These are phyloP conservation scores for Epinephelus awoara DNA, from an alignment of 2,797 vertebrate species.

Conservation along the genomic window DNA sequence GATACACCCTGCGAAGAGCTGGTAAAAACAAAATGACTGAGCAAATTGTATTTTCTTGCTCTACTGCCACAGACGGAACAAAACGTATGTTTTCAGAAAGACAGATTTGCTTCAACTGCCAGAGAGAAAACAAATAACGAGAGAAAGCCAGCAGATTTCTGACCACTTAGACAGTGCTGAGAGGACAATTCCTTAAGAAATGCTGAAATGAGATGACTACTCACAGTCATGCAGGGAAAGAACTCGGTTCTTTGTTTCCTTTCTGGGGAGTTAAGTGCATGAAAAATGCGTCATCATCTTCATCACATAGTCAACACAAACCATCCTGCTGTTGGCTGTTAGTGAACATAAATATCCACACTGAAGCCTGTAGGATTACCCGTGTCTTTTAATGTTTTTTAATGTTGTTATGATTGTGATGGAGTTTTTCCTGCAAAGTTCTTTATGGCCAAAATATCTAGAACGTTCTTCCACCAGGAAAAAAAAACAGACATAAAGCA, in stretches of 20 bases:
- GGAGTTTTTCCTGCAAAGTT: not conserved
- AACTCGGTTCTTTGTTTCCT: conserved; percentile 35
- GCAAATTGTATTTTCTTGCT: conserved; percentile 9
- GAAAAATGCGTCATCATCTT: conserved; percentile 41
- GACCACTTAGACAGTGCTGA: conserved; percentile 16
- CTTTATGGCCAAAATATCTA: not conserved
- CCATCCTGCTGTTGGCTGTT: conserved; percentile 3
- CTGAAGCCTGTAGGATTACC: not conserved
- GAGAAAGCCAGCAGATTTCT: conserved; percentile 22
- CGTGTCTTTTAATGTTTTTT: not conserved
- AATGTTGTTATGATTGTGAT: not conserved
- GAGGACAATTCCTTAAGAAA: conserved; percentile 22
- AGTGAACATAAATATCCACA: conserved; percentile 21
- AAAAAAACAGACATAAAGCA: not conserved
- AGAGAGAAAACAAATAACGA: conserved; percentile 28
- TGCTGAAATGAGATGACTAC: conserved; percentile 24
- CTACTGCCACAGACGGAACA: not conserved
- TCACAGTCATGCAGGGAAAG: not conserved
- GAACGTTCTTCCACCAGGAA: not conserved
- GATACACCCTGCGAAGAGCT: not conserved
- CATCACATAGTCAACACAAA: conserved; percentile 32
- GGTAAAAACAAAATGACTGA: not conserved
- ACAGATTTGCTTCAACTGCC: conserved; percentile 5
- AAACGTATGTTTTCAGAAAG: conserved; percentile 19
- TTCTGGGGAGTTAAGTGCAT: conserved; percentile 24